These are phyloP conservation scores for Toxotes lorentzi DNA, from an alignment of 2,797 vertebrate genomes.

Conservation along the genomic window DNA sequence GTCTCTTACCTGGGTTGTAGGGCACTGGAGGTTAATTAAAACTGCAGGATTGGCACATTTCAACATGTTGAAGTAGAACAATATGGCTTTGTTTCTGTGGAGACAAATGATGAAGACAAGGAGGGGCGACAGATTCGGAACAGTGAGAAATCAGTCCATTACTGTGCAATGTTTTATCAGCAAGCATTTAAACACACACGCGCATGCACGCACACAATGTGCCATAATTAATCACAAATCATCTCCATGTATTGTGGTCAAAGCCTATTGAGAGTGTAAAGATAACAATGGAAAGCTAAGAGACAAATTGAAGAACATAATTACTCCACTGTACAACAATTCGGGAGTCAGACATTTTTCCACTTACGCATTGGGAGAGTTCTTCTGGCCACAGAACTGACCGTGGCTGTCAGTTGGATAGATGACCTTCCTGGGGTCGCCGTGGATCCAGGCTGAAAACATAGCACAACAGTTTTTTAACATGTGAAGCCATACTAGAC, in stretches of 20 bases:
- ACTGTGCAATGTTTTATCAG: slow-evolving; percentile 50
- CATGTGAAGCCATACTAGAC: not conserved
- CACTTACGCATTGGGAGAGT: slow-evolving; percentile 93
- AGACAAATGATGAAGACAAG: slow-evolving; percentile 62
- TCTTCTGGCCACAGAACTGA: slow-evolving; percentile 95
- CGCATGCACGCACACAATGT: slow-evolving; percentile 1
- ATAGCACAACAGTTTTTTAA: slow-evolving; percentile 17
- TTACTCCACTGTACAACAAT: slow-evolving; percentile 32
- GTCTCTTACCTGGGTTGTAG: slow-evolving; percentile 94
- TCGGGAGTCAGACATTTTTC: slow-evolving; percentile 28
- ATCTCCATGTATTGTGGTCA: slow-evolving; percentile 45
- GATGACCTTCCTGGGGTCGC: slow-evolving; percentile 94
- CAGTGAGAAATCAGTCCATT: slow-evolving; percentile 36
- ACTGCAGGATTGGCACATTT: slow-evolving; percentile 93
- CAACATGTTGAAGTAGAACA: slow-evolving; percentile 98
- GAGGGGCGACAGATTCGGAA: slow-evolving; percentile 37
- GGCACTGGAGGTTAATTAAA: slow-evolving; percentile 95
- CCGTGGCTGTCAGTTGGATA: slow-evolving; percentile 96
- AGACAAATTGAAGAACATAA: slow-evolving; percentile 48
- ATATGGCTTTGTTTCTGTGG: slow-evolving; percentile 94
- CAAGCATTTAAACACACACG: slow-evolving; percentile 16
- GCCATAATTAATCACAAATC: slow-evolving; percentile 60
- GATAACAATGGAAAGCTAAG: slow-evolving; percentile 52
- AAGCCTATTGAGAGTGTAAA: slow-evolving; percentile 38
- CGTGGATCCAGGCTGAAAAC: slow-evolving; percentile 93